A percentile compares a stretch with the other conserved stretches of the same genome.
Conservation (phyloP, 2,113 vertebrate genomes). For the Rhinolophus sinicus region DNA sequence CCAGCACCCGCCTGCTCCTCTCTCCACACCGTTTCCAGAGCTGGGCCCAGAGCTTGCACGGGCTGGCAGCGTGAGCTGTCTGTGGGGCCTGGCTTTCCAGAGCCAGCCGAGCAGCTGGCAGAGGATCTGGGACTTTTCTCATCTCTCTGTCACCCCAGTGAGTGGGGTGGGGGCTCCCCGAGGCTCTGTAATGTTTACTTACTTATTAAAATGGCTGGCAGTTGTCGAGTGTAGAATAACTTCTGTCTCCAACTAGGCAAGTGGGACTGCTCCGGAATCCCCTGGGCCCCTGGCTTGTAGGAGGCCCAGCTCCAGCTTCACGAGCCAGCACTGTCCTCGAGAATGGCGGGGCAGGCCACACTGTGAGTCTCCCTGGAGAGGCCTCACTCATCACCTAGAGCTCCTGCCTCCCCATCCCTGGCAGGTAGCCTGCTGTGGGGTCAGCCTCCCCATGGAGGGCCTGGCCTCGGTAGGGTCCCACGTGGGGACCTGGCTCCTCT, state of each 20-base stretch:
- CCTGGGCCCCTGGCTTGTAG: rapidly evolving
- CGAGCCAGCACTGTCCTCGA: rapidly evolving
- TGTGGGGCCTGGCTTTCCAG: background rate
- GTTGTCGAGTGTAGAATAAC: rapidly evolving
- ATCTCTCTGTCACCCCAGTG: rapidly evolving
- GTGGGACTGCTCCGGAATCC: background rate
- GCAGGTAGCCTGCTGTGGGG: rapidly evolving
- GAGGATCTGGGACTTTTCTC: background rate
- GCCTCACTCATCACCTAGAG: rapidly evolving
- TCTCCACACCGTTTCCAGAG: rapidly evolving
- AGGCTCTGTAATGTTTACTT: rapidly evolving
- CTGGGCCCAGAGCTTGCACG: rapidly evolving
- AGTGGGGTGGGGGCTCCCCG: background rate
- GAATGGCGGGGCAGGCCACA: rapidly evolving
- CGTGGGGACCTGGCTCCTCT: background rate
- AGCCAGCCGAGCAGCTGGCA: rapidly evolving
- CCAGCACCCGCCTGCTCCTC: rapidly evolving
- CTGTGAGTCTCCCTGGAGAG: background rate
- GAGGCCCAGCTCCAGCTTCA: background rate
- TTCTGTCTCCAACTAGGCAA: rapidly evolving
- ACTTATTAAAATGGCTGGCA: background rate
- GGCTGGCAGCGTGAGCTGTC: background rate
- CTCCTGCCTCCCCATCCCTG: rapidly evolving
- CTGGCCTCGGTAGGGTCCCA: background rate
- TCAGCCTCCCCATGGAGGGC: rapidly evolving